These are phyloP conservation scores for Ditylenchus weischeri DNA, from an alignment of 2,888 invertebrate genomes.

Conservation along the genomic window DNA sequence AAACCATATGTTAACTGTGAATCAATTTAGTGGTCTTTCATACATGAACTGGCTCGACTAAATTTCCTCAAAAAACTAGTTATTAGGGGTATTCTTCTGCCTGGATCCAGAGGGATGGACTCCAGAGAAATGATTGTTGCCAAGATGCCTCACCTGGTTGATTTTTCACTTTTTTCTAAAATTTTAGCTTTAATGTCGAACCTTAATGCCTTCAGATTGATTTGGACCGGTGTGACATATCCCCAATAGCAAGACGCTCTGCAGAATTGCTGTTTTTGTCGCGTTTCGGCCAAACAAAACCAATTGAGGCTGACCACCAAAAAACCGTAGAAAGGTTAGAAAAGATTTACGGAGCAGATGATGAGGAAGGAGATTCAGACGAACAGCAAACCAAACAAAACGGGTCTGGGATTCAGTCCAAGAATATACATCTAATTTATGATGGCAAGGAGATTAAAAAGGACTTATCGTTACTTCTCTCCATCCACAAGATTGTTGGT, in stretches of 20 bases:
- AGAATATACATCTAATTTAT: not conserved
- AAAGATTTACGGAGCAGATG: slow-evolving; percentile 8
- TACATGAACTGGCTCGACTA: slow-evolving; percentile 18
- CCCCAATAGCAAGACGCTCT: slow-evolving; percentile 18
- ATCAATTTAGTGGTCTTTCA: slow-evolving; percentile 20
- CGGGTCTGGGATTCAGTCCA: not conserved
- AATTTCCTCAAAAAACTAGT: slow-evolving; percentile 19
- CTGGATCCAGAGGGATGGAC: slow-evolving; percentile 19
- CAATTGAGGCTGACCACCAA: slow-evolving; percentile 10
- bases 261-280: slow-evolving; percentile 22
- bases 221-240: slow-evolving; percentile 25
- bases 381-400: not conserved
- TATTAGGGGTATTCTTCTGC: slow-evolving; percentile 15
- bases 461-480: slow-evolving; percentile 16
- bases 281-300: slow-evolving; percentile 9
- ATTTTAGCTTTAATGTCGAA: not conserved
- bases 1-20: not conserved
- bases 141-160: slow-evolving; percentile 22
- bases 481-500: slow-evolving; percentile 26
- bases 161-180: not conserved
- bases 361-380: not conserved
- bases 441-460: slow-evolving; percentile 5
- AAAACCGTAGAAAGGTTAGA: slow-evolving; percentile 17
- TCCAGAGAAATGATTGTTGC: slow-evolving; percentile 24
- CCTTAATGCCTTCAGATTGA: slow-evolving; percentile 17